Percentiles rank a stretch among this genome's conserved stretches.
phyloP scores from a whole-genome alignment of 2,797 vertebrate genomes.

The Loriculus beryllinus region DNA sequence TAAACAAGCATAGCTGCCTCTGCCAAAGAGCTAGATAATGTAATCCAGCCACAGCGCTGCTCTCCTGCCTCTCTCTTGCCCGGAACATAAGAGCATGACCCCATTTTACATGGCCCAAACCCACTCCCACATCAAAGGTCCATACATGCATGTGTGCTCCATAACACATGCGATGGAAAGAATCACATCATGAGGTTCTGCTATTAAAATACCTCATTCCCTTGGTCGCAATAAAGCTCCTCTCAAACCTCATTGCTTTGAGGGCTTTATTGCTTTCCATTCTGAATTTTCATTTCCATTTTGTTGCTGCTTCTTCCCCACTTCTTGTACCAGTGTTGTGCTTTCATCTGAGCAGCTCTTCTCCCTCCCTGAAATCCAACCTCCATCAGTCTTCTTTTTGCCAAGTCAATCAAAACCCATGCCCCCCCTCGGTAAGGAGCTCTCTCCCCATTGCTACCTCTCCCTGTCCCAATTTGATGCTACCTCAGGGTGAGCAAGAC shows the following conservation, averaged over 20 bases:
- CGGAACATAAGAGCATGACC: background rate
- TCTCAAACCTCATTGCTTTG: background rate
- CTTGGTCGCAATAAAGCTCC: background rate
- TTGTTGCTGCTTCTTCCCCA: background rate
- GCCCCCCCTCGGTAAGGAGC: background rate
- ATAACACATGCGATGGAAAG: background rate
- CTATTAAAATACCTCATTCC: background rate
- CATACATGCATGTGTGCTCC: background rate
- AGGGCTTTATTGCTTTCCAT: background rate
- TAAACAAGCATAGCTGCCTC: background rate
- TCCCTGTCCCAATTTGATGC: background rate
- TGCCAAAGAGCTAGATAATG: background rate
- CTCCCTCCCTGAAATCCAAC: background rate
- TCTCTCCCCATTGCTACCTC: background rate
- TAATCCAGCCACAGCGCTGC: fast-evolving
- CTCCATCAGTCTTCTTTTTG: background rate
- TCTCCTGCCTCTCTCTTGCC: background rate
- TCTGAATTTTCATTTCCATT: background rate
- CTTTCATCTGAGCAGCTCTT: background rate
- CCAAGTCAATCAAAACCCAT: fast-evolving
- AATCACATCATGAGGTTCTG: background rate
- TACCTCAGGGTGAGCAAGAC: background rate
- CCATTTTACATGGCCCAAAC: too few relatives aligned
- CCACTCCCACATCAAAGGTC: background rate
- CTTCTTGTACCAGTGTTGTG: background rate